Evolutionary conservation across 2,113 vertebrate genomes (phyloP).

Genomic region (Propithecus coquereli): DNA sequence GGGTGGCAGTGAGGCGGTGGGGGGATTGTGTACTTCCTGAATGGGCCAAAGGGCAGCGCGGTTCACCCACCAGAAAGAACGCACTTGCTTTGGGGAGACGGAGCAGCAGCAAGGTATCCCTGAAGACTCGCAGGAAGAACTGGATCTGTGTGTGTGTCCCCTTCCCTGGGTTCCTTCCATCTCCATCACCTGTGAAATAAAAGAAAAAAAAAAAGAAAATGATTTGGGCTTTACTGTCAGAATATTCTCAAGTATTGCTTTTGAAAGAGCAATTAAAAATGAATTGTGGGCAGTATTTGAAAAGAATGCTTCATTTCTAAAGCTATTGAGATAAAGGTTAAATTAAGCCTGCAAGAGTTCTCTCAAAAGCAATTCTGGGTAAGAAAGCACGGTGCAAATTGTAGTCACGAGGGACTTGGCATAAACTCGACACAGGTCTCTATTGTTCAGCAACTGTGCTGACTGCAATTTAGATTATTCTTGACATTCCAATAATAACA

Average conservation of each 20-base stretch:
- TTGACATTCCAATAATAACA: background rate
- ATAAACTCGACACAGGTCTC: background rate
- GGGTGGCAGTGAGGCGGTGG: rapidly evolving
- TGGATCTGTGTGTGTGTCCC: background rate
- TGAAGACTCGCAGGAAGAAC: background rate
- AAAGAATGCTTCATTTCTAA: slow-evolving; percentile 33
- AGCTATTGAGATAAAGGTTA: slow-evolving; percentile 52
- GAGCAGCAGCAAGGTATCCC: background rate
- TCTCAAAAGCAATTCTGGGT: slow-evolving; percentile 29
- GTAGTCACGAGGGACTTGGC: background rate
- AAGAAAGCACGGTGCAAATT: background rate
- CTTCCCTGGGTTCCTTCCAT: background rate
- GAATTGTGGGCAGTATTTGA: slow-evolving; percentile 44
- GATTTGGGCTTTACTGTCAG: background rate
- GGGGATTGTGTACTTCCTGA: background rate
- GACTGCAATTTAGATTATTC: background rate
- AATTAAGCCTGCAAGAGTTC: slow-evolving; percentile 40
- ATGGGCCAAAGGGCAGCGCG: background rate
- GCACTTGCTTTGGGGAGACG: background rate
- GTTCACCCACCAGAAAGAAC: background rate
- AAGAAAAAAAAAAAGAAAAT: background rate
- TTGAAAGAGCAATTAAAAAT: slow-evolving; percentile 51
- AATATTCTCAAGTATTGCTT: slow-evolving; percentile 53
- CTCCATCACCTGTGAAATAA: background rate
- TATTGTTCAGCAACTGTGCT: background rate